Conservation (phyloP, 2,888 invertebrate genomes). For the Drosophila sordidapex region DNA sequence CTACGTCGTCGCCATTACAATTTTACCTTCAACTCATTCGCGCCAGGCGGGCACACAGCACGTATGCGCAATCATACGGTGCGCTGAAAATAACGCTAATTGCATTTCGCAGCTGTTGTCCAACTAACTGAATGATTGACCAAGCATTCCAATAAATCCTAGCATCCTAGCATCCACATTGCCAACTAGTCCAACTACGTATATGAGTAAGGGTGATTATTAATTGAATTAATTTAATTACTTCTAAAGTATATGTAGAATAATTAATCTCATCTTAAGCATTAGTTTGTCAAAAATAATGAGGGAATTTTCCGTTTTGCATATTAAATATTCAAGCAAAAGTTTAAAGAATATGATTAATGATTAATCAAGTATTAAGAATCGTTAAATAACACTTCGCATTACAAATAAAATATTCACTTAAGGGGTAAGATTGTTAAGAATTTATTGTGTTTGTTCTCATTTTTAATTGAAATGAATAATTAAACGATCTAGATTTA, state of each 20-base stretch:
- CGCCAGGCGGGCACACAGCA: slow-evolving; percentile 48
- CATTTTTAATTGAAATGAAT: background rate
- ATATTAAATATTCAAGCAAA: background rate
- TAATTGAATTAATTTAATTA: background rate
- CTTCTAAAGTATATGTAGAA: background rate
- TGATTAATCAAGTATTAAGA: background rate
- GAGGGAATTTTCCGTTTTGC: background rate
- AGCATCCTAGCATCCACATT: background rate
- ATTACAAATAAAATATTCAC: background rate
- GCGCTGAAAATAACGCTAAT: slow-evolving; percentile 73
- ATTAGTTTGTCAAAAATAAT: background rate
- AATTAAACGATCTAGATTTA: background rate
- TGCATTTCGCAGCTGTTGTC: slow-evolving; percentile 69
- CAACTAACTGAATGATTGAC: slow-evolving; percentile 32
- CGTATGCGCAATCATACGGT: slow-evolving; percentile 70
- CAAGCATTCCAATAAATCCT: slow-evolving; percentile 29
- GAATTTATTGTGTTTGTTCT: background rate
- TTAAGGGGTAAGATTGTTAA: background rate
- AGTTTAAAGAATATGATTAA: background rate
- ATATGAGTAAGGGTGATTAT: background rate
- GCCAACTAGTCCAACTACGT: background rate
- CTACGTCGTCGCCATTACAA: slow-evolving; percentile 61
- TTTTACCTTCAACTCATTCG: slow-evolving; percentile 67
- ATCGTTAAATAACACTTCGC: background rate
- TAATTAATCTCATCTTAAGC: background rate